phyloP scores from a whole-genome alignment of 2,888 invertebrate species.

The Neoascia interrupta region DNA sequence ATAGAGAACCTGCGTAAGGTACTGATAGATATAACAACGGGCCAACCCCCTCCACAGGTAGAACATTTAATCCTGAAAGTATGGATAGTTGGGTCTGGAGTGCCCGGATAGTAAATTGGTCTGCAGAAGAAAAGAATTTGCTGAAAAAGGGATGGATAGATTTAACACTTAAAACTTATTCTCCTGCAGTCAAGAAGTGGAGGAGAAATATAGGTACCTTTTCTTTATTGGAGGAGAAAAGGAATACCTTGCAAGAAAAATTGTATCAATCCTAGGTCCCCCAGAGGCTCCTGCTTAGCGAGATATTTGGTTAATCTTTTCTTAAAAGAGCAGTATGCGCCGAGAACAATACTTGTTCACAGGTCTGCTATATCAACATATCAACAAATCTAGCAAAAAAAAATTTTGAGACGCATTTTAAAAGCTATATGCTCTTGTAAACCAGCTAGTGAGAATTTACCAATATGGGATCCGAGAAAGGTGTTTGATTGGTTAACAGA shows the following conservation, averaged over 20 bases:
- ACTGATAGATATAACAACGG: constrained; percentile 13
- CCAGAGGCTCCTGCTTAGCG: background rate
- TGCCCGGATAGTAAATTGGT: constrained; percentile 10
- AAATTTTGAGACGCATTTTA: too few species aligned
- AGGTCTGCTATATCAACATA: too few species aligned
- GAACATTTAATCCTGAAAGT: too few species aligned
- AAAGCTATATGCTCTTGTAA: too few species aligned
- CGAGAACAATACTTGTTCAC: too few species aligned
- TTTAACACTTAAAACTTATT: constrained; percentile 30
- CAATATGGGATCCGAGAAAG: constrained; percentile 28
- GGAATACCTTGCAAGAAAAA: too few species aligned
- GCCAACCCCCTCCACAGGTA: constrained; percentile 1
- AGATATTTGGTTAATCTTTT: constrained; percentile 29
- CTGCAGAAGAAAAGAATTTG: constrained; percentile 21
- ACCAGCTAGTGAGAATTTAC: constrained; percentile 9
- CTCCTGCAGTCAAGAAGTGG: constrained; percentile 30
- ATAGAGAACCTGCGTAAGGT: constrained; percentile 27
- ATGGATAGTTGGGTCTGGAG: constrained; percentile 40
- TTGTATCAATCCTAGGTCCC: background rate
- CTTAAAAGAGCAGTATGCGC: constrained; percentile 15
- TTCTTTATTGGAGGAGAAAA: too few species aligned
- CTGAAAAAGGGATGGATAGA: too few species aligned
- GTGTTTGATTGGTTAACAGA: constrained; percentile 30
- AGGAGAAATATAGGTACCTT: too few species aligned
- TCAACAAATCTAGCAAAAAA: too few species aligned